These are phyloP conservation scores for Agrenia bidenticulata DNA, from an alignment of 2,888 invertebrate genomes.

Conservation along the genomic window DNA sequence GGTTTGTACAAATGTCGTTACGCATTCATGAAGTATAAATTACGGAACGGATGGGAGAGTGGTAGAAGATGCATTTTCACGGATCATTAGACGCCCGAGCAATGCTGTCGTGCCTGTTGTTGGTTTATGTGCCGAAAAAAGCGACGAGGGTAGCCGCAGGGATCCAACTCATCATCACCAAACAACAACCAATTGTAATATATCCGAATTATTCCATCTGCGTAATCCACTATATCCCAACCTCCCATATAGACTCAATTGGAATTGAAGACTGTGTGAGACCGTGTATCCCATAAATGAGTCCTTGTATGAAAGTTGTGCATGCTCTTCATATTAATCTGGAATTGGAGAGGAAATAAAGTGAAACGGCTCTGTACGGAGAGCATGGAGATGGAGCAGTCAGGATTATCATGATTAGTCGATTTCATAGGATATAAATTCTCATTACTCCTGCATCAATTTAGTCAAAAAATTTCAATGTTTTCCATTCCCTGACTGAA, in stretches of 20 bases:
- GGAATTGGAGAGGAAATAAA: too few species aligned
- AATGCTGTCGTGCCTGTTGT: slow-evolving; percentile 24
- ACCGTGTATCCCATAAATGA: too few species aligned
- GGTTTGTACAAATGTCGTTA: slow-evolving; percentile 1
- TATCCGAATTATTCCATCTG: not conserved
- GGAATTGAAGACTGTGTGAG: too few species aligned
- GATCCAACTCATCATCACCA: slow-evolving; percentile 36
- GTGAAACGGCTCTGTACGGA: not conserved
- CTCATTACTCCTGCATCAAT: slow-evolving; percentile 28
- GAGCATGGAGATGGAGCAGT: slow-evolving; percentile 1
- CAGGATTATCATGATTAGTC: slow-evolving; percentile 28
- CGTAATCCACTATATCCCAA: too few species aligned
- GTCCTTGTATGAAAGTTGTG: too few species aligned
- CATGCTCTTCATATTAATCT: too few species aligned
- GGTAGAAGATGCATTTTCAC: slow-evolving; percentile 29
- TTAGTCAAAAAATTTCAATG: slow-evolving; percentile 19
- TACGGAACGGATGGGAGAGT: not conserved
- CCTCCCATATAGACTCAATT: too few species aligned
- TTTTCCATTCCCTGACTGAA: slow-evolving; percentile 19
- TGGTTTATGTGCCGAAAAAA: slow-evolving; percentile 28
- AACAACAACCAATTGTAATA: slow-evolving; percentile 25
- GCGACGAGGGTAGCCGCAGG: slow-evolving; percentile 34
- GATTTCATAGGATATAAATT: slow-evolving; percentile 26
- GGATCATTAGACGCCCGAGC: slow-evolving; percentile 35
- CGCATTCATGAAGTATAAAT: not conserved